Evolutionary conservation across 2,888 invertebrate species (phyloP).

Genomic region (Myathropa florea): DNA sequence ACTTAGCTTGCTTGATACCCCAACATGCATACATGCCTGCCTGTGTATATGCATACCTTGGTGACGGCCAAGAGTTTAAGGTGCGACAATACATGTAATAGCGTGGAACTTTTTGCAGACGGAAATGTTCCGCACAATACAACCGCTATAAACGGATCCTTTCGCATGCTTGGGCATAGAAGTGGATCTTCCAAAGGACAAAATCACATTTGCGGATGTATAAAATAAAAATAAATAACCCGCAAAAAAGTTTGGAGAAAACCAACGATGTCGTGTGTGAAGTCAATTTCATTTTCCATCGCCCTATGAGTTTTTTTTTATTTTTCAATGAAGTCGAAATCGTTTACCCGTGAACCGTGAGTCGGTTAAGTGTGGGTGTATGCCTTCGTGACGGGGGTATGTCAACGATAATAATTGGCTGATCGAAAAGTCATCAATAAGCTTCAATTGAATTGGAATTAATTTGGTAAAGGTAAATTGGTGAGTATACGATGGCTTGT

Average conservation of each 20-base stretch:
- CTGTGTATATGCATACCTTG: neutral
- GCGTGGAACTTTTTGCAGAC: conserved; percentile 17
- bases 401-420: conserved; percentile 47
- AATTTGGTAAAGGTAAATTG: conserved; percentile 50
- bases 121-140: conserved; percentile 4
- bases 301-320: conserved; percentile 1
- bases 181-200: conserved; percentile 47
- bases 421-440: conserved; percentile 57
- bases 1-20: neutral
- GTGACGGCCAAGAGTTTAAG: conserved; percentile 46
- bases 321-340: conserved; percentile 26
- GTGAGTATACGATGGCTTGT: neutral
- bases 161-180: conserved; percentile 38
- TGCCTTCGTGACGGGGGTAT: conserved; percentile 32
- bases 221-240: conserved; percentile 60
- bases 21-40: neutral
- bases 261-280: conserved; percentile 19
- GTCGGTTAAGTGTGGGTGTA: neutral
- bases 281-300: neutral
- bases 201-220: conserved; percentile 50
- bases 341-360: neutral
- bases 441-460: conserved; percentile 57
- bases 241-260: conserved; percentile 14
- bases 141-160: conserved; percentile 11
- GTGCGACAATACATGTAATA: conserved; percentile 35